Base-by-base conservation (phyloP, 2,797 vertebrate species). In the Lepidocolaptes lacrymiger region DNA sequence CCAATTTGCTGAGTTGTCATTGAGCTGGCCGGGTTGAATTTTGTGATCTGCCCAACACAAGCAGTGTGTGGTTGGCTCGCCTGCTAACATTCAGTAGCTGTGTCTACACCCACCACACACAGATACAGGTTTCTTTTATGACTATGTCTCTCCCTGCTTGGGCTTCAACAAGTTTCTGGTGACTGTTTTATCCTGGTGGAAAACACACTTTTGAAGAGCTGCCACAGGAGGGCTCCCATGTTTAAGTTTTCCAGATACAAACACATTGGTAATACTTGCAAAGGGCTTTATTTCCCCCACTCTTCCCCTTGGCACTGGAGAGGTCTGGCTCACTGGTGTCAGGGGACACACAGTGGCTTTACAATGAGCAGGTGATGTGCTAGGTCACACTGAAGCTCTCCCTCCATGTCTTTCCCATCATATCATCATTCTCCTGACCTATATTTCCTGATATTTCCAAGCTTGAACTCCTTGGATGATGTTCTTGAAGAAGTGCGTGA, bases 191-290 rank as follows among this genome's bases (percentile, higher is more conserved):
- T 14, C 24, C 51, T 24, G 30, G 9, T 2, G 16, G 41, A 85
- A 77, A 72, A 14, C 55, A 73, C 6, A 7, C 19, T 85, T 85
- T 48, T 46, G 23, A 83, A 59, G 72, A 81, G 8, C 39, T 84
- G 58, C 97, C 97, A 97, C 96, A 94, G 96, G 97, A 97, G 97
- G 97, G 97, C 97, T 94, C 97, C 89, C 95, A 74, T 20, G 78
- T 10, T 81, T 85, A 95, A 97, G 84, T 43, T 94, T 97, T 96
- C 58, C 27, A 55, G 46, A 77, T 27, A 27, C 0, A 2, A 55
- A 67, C 3, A 0, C 5, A 0, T 3, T 30, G 32, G 17, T n/a
- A 32, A 17, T 12, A 7, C 0, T 0, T 23, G 51, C 22, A 21
- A 92, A 37, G 61, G 66, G 37, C 85, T 95, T 94, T 79, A 87